Percentiles rank a stretch among this genome's conserved stretches.
Conservation (phyloP, 2,797 vertebrate genomes). For the Spinus olivaceus region DNA sequence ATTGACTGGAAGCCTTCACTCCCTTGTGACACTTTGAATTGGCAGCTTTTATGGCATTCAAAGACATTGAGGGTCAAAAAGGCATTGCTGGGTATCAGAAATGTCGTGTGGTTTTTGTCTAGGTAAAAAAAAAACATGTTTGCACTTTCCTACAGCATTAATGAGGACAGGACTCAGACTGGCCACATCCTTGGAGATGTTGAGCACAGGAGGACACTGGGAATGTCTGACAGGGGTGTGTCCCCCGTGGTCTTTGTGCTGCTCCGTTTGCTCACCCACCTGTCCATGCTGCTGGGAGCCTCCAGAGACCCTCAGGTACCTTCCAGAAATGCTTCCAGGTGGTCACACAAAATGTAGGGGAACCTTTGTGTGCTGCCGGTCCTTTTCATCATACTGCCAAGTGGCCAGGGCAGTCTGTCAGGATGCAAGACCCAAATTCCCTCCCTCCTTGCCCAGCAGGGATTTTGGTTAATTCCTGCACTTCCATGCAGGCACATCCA, state of each 20-base stretch:
- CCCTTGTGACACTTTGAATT: neutral
- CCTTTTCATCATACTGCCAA: neutral
- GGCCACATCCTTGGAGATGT: conserved; percentile 86
- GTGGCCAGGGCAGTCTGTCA: neutral
- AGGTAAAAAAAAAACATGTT: neutral
- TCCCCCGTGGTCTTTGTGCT: conserved; percentile 79
- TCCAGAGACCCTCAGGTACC: conserved; percentile 73
- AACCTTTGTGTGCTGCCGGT: neutral
- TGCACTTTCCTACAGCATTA: neutral
- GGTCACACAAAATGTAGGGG: neutral
- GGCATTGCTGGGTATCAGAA: neutral
- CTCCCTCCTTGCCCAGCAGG: neutral
- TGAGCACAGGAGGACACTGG: conserved; percentile 53
- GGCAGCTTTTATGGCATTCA: neutral
- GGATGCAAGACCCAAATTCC: neutral
- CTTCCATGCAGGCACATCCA: neutral
- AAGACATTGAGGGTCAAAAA: neutral
- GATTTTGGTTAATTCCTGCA: neutral
- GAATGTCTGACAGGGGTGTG: conserved; percentile 80
- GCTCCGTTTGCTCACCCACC: conserved; percentile 85
- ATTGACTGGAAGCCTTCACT: neutral
- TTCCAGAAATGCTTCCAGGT: neutral
- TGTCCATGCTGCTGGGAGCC: conserved; percentile 86
- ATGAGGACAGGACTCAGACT: conserved; percentile 80
- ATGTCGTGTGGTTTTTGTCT: neutral